A percentile compares a stretch with the other conserved stretches of the same genome.
Evolutionary conservation across 2,888 invertebrate genomes (phyloP).

Genomic region (Gnatocerus cornutus): DNA sequence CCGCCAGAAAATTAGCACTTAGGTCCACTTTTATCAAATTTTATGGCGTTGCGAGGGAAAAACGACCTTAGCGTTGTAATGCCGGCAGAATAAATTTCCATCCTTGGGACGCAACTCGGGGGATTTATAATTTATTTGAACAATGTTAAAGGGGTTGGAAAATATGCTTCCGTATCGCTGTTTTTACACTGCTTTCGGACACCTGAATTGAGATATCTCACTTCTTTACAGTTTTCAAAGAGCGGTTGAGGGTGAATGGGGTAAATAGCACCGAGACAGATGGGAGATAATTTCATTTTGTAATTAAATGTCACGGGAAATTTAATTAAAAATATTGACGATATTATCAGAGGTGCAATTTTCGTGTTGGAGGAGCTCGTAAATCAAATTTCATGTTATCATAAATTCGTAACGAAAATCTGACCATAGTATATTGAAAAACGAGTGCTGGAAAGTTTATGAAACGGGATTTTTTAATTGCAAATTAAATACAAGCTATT

Average conservation of each 20-base stretch:
- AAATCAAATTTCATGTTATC: no score
- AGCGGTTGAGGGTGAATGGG: background rate
- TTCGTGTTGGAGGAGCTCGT: no score
- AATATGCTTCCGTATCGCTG: constrained; percentile 53
- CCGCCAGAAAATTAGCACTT: constrained; percentile 67
- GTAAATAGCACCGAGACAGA: no score
- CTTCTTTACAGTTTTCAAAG: background rate
- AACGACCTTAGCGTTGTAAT: constrained; percentile 26
- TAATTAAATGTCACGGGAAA: no score
- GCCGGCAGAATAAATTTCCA: constrained; percentile 14
- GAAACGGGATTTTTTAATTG: no score
- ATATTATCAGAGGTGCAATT: no score
- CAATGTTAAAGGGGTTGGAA: constrained; percentile 63
- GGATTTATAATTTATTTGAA: constrained; percentile 61
- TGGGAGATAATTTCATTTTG: no score
- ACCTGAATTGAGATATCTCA: constrained; percentile 29
- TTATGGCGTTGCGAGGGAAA: constrained; percentile 26
- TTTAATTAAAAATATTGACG: no score
- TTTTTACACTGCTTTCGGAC: constrained; percentile 36
- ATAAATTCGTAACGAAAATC: no score
- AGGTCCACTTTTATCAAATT: constrained; percentile 65
- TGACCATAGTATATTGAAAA: no score
- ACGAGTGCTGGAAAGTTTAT: no score
- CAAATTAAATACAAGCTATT: no score
- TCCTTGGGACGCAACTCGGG: constrained; percentile 12